Conservation (phyloP, 1,140 invertebrate species). For the Papilio helenus region DNA sequence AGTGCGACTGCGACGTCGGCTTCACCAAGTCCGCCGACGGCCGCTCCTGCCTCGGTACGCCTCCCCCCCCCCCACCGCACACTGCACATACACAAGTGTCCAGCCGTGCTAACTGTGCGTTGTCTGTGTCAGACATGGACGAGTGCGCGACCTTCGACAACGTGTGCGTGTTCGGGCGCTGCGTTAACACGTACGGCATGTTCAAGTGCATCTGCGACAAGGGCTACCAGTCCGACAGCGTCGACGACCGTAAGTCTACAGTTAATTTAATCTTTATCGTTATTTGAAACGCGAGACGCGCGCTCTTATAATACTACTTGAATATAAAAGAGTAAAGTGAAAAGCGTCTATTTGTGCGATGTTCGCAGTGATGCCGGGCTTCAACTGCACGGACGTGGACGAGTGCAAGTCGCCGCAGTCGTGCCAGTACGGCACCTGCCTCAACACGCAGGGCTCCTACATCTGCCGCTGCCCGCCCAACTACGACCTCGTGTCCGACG, state of each 20-base stretch:
- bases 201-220: constrained; percentile 93
- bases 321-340: constrained; percentile 1
- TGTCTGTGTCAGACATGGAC: constrained; percentile 85
- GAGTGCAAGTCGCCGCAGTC: constrained; percentile 90
- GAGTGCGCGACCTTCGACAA: constrained; percentile 93
- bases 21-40: constrained; percentile 89
- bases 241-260: constrained; percentile 82
- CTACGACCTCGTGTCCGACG: constrained; percentile 85
- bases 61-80: not conserved
- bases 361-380: constrained; percentile 79
- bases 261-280: constrained; percentile 4
- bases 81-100: no score
- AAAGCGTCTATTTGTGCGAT: not conserved
- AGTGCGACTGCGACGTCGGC: constrained; percentile 92
- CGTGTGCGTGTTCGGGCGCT: constrained; percentile 92
- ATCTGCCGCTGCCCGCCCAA: constrained; percentile 92
- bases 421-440: constrained; percentile 87
- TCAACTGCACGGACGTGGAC: constrained; percentile 88
- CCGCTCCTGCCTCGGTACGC: constrained; percentile 85
- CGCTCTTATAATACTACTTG: not conserved
- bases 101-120: not conserved
- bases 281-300: not conserved
- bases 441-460: constrained; percentile 92
- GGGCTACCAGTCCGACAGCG: constrained; percentile 89
- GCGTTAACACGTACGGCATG: constrained; percentile 95